phyloP scores from a whole-genome alignment of 2,888 invertebrate genomes.

The Machimus rusticus region DNA sequence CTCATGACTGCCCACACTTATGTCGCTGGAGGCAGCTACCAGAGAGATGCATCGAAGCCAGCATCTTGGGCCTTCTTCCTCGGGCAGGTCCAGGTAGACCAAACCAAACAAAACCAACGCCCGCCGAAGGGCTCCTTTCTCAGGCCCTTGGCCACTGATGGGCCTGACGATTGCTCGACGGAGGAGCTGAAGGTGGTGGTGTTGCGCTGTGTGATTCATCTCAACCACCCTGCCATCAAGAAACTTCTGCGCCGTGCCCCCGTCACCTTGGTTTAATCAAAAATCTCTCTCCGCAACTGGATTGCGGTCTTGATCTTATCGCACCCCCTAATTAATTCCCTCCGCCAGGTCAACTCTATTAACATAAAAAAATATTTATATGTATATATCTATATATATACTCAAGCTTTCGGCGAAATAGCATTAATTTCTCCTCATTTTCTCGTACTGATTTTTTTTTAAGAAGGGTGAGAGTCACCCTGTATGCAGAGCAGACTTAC shows the following conservation, averaged over 20 bases:
- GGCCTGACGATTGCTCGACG: not conserved
- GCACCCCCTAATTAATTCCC: constrained; percentile 20
- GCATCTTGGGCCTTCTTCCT: not conserved
- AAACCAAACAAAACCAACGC: constrained; percentile 23
- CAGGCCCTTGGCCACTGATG: not conserved
- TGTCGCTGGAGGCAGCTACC: constrained; percentile 38
- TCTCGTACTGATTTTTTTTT: not conserved
- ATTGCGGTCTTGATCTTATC: constrained; percentile 22
- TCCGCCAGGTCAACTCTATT: constrained; percentile 14
- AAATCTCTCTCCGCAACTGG: not conserved
- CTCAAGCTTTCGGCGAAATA: not conserved
- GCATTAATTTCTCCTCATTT: constrained; percentile 14
- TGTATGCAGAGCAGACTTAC: not conserved
- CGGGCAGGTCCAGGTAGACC: not conserved
- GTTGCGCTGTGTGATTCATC: not conserved
- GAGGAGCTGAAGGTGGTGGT: not conserved
- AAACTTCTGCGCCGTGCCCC: not conserved
- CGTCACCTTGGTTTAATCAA: not conserved
- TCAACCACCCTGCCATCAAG: not conserved
- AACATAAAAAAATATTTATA: not conserved
- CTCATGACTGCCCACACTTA: constrained; percentile 48
- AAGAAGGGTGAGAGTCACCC: not conserved
- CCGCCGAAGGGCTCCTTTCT: constrained; percentile 1
- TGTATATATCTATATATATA: not conserved
- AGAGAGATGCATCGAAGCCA: constrained; percentile 10